These are phyloP conservation scores for Stenodema calcarata DNA, from an alignment of 2,888 invertebrate species.

Conservation along the genomic window DNA sequence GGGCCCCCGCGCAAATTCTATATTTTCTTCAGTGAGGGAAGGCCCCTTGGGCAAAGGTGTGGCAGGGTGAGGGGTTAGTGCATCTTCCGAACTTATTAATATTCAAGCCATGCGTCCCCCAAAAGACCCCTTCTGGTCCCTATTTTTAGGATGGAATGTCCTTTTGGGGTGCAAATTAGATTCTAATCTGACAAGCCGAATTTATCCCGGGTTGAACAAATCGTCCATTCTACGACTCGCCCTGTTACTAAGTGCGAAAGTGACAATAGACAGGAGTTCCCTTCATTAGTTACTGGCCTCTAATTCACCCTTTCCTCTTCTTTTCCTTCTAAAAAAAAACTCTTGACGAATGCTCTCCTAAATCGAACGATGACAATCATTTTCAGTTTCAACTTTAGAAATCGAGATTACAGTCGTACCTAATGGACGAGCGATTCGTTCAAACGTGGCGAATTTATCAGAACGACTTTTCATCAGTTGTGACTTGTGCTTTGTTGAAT, in stretches of 20 bases:
- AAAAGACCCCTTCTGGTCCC: not conserved
- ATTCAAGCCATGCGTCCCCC: slow-evolving; percentile 1
- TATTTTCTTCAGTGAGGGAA: not conserved
- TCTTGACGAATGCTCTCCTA: not conserved
- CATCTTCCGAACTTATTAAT: slow-evolving; percentile 36
- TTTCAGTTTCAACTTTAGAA: not conserved
- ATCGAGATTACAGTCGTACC: not conserved
- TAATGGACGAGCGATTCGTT: not conserved
- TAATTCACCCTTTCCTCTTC: not conserved
- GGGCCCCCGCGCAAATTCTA: not conserved
- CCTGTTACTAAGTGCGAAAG: not conserved
- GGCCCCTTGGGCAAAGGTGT: not conserved
- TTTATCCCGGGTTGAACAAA: slow-evolving; percentile 33
- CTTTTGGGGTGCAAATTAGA: slow-evolving; percentile 15
- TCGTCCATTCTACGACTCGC: not conserved
- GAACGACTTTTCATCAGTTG: not conserved
- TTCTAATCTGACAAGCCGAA: slow-evolving; percentile 31
- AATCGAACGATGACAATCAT: not conserved
- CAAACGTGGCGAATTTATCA: not conserved
- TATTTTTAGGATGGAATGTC: not conserved
- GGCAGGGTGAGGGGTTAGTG: not conserved
- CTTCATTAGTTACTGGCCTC: slow-evolving; percentile 2
- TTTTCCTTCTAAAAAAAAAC: not conserved
- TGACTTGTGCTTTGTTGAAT: not conserved
- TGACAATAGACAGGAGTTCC: slow-evolving; percentile 15